phyloP scores from a whole-genome alignment of 2,888 invertebrate species.

The Cantharis rufa region DNA sequence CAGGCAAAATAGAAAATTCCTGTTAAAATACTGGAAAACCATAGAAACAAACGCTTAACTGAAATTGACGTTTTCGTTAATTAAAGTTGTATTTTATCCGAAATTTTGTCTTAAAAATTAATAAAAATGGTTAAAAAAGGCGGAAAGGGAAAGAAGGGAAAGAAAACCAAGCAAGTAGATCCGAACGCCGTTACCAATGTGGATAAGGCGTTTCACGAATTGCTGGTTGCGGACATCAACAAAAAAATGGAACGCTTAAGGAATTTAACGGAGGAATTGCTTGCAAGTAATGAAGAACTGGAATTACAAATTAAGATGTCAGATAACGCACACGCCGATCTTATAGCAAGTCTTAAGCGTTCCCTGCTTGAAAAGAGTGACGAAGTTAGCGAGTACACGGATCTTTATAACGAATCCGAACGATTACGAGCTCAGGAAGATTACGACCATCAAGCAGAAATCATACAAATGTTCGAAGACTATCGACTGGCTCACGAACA shows the following conservation, averaged over 20 bases:
- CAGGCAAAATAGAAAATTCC: no score
- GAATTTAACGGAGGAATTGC: conserved; percentile 61
- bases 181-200: conserved; percentile 50
- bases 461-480: conserved; percentile 71
- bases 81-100: neutral
- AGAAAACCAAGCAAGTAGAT: conserved; percentile 60
- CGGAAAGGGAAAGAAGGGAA: conserved; percentile 41
- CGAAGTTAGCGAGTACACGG: conserved; percentile 68
- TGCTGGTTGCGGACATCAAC: conserved; percentile 82
- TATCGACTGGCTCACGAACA: conserved; percentile 81
- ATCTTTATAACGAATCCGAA: conserved; percentile 72
- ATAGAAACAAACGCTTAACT: neutral
- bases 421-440: conserved; percentile 70
- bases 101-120: neutral
- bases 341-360: conserved; percentile 80
- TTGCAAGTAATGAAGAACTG: conserved; percentile 69
- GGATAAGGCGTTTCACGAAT: conserved; percentile 78
- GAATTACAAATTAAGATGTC: conserved; percentile 66
- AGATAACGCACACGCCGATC: conserved; percentile 82
- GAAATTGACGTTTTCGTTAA: neutral
- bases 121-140: conserved; percentile 35
- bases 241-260: conserved; percentile 76
- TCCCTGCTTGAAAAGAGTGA: conserved; percentile 69
- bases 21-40: no score
- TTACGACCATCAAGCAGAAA: conserved; percentile 68